These are phyloP conservation scores for Scylla paramamosain DNA, from an alignment of 1,140 invertebrate genomes.

Conservation along the genomic window DNA sequence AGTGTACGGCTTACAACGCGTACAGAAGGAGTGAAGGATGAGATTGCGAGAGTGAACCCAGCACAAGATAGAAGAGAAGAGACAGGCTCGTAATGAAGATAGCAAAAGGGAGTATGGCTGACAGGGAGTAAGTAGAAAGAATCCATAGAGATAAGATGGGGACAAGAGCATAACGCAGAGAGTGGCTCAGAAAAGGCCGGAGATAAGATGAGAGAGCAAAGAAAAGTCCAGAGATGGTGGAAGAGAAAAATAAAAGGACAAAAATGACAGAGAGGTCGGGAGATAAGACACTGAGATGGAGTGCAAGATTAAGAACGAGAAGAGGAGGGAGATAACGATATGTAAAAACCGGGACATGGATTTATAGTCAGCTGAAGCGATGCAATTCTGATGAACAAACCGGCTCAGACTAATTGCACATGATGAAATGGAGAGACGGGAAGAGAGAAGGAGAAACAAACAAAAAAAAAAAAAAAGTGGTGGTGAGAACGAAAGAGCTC, in stretches of 20 bases:
- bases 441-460: too few relatives aligned
- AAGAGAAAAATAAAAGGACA: background rate
- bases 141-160: background rate
- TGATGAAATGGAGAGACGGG: too few relatives aligned
- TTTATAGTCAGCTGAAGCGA: background rate
- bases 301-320: background rate
- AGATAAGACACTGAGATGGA: background rate
- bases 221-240: background rate
- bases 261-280: background rate
- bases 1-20: background rate
- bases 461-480: background rate
- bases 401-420: background rate
- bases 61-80: background rate
- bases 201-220: background rate
- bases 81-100: background rate
- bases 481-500: background rate
- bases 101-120: background rate
- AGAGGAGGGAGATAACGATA: background rate
- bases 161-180: background rate
- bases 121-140: background rate
- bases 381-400: background rate
- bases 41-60: background rate
- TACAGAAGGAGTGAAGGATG: background rate
- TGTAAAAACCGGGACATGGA: background rate
- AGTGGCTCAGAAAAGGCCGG: too few relatives aligned